Conservation (phyloP, 2,113 vertebrate species). For the Spermophilus dauricus region DNA sequence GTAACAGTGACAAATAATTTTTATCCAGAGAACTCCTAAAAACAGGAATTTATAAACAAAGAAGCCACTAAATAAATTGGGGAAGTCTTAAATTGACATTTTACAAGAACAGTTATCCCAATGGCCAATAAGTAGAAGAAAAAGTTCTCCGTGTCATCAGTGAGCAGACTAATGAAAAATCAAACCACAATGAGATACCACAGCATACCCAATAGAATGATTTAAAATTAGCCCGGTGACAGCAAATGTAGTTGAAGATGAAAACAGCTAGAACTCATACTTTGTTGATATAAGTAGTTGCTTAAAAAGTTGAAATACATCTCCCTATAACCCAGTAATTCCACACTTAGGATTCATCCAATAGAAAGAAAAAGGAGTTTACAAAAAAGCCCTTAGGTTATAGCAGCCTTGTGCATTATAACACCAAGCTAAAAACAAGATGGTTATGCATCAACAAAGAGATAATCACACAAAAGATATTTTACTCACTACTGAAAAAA, state of each 20-base stretch:
- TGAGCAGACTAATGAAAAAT: background rate
- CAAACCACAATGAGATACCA: background rate
- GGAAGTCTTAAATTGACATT: background rate
- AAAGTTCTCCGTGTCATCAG: background rate
- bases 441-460: background rate
- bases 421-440: background rate
- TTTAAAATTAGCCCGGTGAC: background rate
- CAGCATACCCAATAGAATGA: background rate
- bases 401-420: background rate
- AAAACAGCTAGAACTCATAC: background rate
- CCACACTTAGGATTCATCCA: background rate
- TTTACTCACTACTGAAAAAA: background rate
- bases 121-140: background rate
- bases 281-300: background rate
- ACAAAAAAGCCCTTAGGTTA: background rate
- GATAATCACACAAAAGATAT: background rate
- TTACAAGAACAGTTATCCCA: background rate
- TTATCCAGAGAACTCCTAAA: background rate
- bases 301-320: background rate
- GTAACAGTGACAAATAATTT: background rate
- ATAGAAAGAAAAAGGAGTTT: background rate
- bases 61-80: background rate
- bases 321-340: background rate
- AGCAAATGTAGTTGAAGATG: background rate
- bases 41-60: background rate